These are phyloP conservation scores for Mionectes olivaceus DNA, from an alignment of 2,797 vertebrate genomes.

Conservation along the genomic window DNA sequence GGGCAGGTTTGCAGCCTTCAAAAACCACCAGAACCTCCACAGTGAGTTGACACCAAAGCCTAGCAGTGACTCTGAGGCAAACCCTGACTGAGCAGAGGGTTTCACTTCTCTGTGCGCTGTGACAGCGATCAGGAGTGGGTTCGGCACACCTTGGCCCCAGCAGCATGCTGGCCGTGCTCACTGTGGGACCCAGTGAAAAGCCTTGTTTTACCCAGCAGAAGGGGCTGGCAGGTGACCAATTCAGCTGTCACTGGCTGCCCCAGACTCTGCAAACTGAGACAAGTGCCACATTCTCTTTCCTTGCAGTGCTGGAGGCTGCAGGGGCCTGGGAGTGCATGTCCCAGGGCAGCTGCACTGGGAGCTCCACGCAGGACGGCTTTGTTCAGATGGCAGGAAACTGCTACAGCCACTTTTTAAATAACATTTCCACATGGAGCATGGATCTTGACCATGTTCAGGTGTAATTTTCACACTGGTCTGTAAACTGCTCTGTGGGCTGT, in stretches of 20 bases:
- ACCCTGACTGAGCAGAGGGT: background rate
- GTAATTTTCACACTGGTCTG: background rate
- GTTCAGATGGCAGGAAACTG: background rate
- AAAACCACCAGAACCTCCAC: background rate
- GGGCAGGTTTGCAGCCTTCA: background rate
- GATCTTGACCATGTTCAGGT: background rate
- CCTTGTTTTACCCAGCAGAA: background rate
- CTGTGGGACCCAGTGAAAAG: background rate
- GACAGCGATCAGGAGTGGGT: background rate
- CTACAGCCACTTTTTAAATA: background rate
- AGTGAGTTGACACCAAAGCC: rapidly evolving
- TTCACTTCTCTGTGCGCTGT: background rate
- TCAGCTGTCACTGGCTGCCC: rapidly evolving
- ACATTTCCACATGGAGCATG: background rate
- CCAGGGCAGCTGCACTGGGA: background rate
- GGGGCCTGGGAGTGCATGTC: background rate
- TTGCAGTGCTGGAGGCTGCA: background rate
- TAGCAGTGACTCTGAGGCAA: background rate
- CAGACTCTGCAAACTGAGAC: background rate
- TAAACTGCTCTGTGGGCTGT: background rate
- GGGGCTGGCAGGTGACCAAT: background rate
- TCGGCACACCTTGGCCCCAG: background rate
- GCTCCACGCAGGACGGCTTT: background rate
- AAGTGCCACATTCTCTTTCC: background rate
- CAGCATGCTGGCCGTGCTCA: background rate